Base-by-base conservation (phyloP, 2,113 vertebrate species). In the Pollachius pollachius region DNA sequence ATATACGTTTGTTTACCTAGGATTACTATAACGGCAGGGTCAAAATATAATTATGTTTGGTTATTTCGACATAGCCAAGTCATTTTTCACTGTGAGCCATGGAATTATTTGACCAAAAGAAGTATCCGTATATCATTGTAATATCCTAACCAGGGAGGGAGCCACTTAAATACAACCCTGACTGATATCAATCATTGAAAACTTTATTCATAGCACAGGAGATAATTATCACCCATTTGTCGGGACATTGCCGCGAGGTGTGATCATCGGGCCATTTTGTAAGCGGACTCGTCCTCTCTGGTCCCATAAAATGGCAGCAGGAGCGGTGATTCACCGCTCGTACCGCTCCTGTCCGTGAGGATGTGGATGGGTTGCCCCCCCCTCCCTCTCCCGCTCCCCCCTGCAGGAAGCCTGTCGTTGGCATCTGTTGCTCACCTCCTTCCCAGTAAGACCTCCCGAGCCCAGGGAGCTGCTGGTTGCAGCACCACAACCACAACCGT, bases 391-490 rank as follows among this genome's bases (percentile, higher is more conserved):
- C 30, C 30, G 30, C 30, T 34, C 30, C 30, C 30, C 30, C 30
- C 30, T 34, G 30, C 30, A 34, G 30, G 30, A 34, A 34, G 30
- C 30, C 30, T 4, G 30, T 34, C 84, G 69, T 81, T 81, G 78
- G 75, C 83, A 78, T 76, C 76, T 71, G 75, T 58, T 77, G 79
- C 72, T 25, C 73, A 71, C 73, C 61, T 76, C 76, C 60, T 15
- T 65, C 79, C 76, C 82, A 77, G 78, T 54, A 72, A 88, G 81
- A 81, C 69, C 74, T 23, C 18, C 79, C 81, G 86, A 78, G 84
- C 84, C 82, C 85, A 86, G 85, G 71, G 79, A 73, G 84, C 83
- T 71, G 66, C 67, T 65, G 75, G 72, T 76, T 78, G 82, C 83
- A 85, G 81, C 81, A 5, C 30, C 30, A 34, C 30, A 34, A 34